phyloP scores from a whole-genome alignment of 2,888 invertebrate genomes.

The Strigamia crassipes region DNA sequence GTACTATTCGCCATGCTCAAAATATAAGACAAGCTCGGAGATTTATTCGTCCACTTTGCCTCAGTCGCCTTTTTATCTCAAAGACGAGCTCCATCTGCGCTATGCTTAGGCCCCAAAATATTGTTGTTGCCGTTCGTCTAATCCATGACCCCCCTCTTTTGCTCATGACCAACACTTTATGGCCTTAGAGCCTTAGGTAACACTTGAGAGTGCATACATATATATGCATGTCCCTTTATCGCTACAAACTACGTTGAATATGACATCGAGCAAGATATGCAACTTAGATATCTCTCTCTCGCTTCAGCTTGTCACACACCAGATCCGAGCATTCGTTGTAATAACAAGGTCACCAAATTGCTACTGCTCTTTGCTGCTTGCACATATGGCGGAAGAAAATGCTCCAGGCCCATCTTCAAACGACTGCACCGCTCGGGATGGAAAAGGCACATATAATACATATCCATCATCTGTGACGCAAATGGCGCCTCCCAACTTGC shows the following conservation, averaged over 20 bases:
- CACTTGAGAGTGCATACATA: neutral
- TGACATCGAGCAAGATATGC: neutral
- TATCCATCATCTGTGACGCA: neutral
- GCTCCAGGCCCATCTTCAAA: neutral
- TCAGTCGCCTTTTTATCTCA: neutral
- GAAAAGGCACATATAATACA: neutral
- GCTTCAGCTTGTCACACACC: neutral
- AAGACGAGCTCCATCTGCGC: neutral
- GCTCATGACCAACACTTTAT: neutral
- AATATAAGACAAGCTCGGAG: neutral
- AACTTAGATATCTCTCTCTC: neutral
- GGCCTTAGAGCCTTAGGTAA: neutral
- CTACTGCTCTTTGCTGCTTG: neutral
- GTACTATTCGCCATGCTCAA: neutral
- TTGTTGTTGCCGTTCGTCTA: neutral
- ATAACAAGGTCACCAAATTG: neutral
- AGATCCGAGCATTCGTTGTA: neutral
- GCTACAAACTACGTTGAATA: neutral
- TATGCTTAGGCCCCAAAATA: neutral
- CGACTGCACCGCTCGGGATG: neutral
- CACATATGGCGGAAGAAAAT: neutral
- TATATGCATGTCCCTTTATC: neutral
- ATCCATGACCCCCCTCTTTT: neutral
- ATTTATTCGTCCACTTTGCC: neutral
- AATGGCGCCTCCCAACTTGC: neutral